These are phyloP conservation scores for Strigamia maritima DNA, from an alignment of 2,888 invertebrate genomes.

Conservation along the genomic window DNA sequence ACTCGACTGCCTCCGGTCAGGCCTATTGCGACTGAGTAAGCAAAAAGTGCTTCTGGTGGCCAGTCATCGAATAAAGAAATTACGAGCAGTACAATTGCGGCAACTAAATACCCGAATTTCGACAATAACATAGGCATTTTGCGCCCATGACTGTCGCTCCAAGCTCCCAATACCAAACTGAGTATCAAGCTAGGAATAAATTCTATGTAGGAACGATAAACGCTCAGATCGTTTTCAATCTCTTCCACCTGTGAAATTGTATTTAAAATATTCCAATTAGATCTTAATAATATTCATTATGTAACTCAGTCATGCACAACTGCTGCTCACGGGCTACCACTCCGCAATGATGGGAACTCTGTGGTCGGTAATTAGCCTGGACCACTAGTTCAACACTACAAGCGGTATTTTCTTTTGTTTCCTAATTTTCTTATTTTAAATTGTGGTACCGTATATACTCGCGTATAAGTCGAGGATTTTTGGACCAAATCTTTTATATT, in stretches of 20 bases:
- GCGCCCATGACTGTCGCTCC: conserved; percentile 22
- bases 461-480: too few relatives aligned
- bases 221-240: background rate
- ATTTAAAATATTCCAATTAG: too few relatives aligned
- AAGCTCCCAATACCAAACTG: background rate
- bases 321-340: too few relatives aligned
- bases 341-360: too few relatives aligned
- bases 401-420: too few relatives aligned
- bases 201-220: background rate
- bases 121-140: background rate
- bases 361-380: too few relatives aligned
- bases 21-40: background rate
- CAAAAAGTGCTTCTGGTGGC: background rate
- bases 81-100: background rate
- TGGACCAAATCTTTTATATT: too few relatives aligned
- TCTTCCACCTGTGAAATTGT: conserved; percentile 8
- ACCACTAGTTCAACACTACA: too few relatives aligned
- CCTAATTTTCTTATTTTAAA: too few relatives aligned
- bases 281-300: too few relatives aligned
- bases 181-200: background rate
- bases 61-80: background rate
- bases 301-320: too few relatives aligned
- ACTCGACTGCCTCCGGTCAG: background rate
- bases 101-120: background rate
- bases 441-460: too few relatives aligned